phyloP scores from a whole-genome alignment of 2,797 vertebrate genomes.

The Acrossocheilus fasciatus region DNA sequence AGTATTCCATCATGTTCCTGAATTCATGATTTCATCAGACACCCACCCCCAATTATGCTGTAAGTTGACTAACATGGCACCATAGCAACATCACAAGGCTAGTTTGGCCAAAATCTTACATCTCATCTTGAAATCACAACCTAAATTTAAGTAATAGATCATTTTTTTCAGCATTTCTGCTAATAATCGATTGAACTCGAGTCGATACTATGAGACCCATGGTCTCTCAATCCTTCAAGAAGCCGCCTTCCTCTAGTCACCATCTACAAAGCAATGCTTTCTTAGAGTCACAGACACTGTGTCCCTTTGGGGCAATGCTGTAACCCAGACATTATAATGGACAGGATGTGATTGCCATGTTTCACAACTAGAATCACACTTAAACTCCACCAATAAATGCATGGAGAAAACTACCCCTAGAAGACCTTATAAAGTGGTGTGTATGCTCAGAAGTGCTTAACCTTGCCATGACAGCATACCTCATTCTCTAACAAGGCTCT shows the following conservation, averaged over 20 bases:
- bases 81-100: slow-evolving; percentile 40
- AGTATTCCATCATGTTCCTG: slow-evolving; percentile 41
- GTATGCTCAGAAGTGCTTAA: slow-evolving; percentile 50
- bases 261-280: neutral
- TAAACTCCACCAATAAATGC: slow-evolving; percentile 57
- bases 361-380: slow-evolving; percentile 51
- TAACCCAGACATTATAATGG: slow-evolving; percentile 53
- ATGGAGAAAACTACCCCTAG: slow-evolving; percentile 49
- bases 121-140: neutral
- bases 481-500: slow-evolving; percentile 42
- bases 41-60: slow-evolving; percentile 17
- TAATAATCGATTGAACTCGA: neutral
- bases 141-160: neutral
- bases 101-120: slow-evolving; percentile 10
- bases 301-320: slow-evolving; percentile 7
- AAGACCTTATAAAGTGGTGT: slow-evolving; percentile 47
- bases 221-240: neutral
- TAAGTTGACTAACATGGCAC: slow-evolving; percentile 40
- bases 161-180: neutral
- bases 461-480: slow-evolving; percentile 47
- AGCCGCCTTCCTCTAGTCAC: neutral
- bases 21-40: slow-evolving; percentile 48
- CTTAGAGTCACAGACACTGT: neutral
- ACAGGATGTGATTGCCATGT: slow-evolving; percentile 48
- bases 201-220: neutral